Percentiles rank a stretch among this genome's conserved stretches.
These are phyloP conservation scores for Dysmachus trigonus DNA, from an alignment of 2,888 invertebrate genomes.

Conservation along the genomic window DNA sequence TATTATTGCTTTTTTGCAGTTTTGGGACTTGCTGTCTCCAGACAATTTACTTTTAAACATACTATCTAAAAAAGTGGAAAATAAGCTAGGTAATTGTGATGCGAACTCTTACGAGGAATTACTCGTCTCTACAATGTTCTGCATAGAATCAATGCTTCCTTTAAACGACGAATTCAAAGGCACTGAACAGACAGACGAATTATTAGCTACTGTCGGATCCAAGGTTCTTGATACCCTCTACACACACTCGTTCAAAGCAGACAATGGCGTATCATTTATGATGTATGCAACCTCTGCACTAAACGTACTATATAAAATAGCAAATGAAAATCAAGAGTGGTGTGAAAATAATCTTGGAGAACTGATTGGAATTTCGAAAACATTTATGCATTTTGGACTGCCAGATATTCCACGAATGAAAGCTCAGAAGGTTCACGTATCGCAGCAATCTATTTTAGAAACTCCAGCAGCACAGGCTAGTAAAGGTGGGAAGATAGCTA, in stretches of 20 bases:
- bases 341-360: conserved; percentile 64
- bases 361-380: conserved; percentile 69
- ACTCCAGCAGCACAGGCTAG: conserved; percentile 58
- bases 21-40: conserved; percentile 51
- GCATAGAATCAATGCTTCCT: conserved; percentile 51
- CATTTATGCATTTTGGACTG: conserved; percentile 68
- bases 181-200: not conserved
- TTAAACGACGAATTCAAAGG: not conserved
- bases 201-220: conserved; percentile 45
- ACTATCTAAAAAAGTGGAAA: conserved; percentile 18
- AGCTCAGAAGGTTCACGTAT: conserved; percentile 68
- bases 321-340: conserved; percentile 57
- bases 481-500: conserved; percentile 71
- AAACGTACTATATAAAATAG: conserved; percentile 56
- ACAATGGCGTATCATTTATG: conserved; percentile 47
- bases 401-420: conserved; percentile 58
- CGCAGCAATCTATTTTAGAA: conserved; percentile 71
- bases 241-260: conserved; percentile 46
- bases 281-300: conserved; percentile 52
- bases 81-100: conserved; percentile 48
- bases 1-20: conserved; percentile 44
- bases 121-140: conserved; percentile 51
- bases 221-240: conserved; percentile 49
- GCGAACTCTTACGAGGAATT: conserved; percentile 52
- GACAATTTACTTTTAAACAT: conserved; percentile 51